Conservation (phyloP, 2,113 vertebrate genomes). For the Lepus timidus region DNA sequence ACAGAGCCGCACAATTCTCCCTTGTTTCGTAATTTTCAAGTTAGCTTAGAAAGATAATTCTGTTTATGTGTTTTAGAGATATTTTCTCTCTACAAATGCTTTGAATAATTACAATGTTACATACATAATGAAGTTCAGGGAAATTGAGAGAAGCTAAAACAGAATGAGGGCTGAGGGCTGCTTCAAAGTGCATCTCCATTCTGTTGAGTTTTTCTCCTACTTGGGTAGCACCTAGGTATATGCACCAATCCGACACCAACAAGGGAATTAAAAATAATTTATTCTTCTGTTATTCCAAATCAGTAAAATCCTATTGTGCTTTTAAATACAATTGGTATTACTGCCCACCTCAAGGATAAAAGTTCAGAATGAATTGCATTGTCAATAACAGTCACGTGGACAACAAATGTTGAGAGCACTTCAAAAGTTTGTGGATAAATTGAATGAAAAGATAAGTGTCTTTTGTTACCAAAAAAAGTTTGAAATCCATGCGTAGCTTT, state of each 20-base stretch:
- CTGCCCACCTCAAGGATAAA: background rate
- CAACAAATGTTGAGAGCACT: no score
- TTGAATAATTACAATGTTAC: slow-evolving; percentile 31
- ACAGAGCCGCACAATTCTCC: slow-evolving; percentile 33
- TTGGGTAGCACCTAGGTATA: background rate
- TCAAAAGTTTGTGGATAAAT: no score
- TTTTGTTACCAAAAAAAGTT: no score
- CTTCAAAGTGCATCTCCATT: background rate
- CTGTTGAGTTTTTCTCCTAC: background rate
- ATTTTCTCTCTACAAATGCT: slow-evolving; percentile 34
- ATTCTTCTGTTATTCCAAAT: slow-evolving; percentile 14
- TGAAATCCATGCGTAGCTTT: no score
- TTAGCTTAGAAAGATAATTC: slow-evolving; percentile 52
- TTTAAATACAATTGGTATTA: background rate
- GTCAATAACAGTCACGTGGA: background rate
- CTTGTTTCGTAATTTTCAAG: slow-evolving; percentile 62
- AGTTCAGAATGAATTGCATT: background rate
- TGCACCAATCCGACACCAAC: background rate
- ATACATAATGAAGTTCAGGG: slow-evolving; percentile 21
- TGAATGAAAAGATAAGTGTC: no score
- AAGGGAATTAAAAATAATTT: slow-evolving; percentile 28
- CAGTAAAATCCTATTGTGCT: background rate
- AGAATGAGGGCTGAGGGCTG: background rate
- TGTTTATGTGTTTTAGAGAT: slow-evolving; percentile 53
- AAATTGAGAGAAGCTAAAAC: slow-evolving; percentile 39